These are phyloP conservation scores for Zaprionus taronus DNA, from an alignment of 1,140 invertebrate species.

Conservation along the genomic window DNA sequence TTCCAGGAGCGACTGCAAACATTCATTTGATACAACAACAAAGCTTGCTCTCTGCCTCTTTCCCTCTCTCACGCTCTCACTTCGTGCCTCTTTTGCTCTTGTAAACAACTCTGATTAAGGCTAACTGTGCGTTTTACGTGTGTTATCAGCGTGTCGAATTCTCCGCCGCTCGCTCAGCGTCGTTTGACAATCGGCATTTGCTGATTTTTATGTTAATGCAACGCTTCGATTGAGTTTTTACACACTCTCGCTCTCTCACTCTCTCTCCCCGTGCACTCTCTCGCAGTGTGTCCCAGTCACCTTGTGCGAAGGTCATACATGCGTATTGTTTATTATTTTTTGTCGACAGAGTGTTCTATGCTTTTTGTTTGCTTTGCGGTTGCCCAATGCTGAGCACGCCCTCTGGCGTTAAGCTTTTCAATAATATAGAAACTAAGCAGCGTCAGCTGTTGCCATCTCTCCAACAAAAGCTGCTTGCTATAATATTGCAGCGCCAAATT, in stretches of 20 bases:
- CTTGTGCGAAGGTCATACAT: slow-evolving; percentile 87
- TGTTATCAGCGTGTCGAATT: slow-evolving; percentile 47
- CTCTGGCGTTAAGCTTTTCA: slow-evolving; percentile 42
- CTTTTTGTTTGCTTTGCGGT: slow-evolving; percentile 38
- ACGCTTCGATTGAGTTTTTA: not conserved
- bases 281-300: slow-evolving; percentile 85
- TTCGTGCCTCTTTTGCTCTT: slow-evolving; percentile 20
- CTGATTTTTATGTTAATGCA: slow-evolving; percentile 36
- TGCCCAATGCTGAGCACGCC: slow-evolving; percentile 10
- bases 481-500: not conserved
- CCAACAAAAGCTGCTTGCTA: slow-evolving; percentile 25
- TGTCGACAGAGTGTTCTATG: slow-evolving; percentile 41
- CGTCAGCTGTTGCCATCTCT: not conserved
- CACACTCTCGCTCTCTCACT: not conserved
- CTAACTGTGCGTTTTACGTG: slow-evolving; percentile 20
- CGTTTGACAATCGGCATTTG: slow-evolving; percentile 31
- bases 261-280: not conserved
- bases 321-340: slow-evolving; percentile 76
- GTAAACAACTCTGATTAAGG: slow-evolving; percentile 34
- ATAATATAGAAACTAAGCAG: not conserved
- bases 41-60: not conserved
- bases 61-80: slow-evolving; percentile 3
- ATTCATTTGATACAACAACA: not conserved
- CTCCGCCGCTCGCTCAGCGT: slow-evolving; percentile 36
- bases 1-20: not conserved